Evolutionary conservation across 2,888 invertebrate genomes (phyloP), one percentile per base, ranked within the genome.

Genomic region (Morpho helenor): DNA sequence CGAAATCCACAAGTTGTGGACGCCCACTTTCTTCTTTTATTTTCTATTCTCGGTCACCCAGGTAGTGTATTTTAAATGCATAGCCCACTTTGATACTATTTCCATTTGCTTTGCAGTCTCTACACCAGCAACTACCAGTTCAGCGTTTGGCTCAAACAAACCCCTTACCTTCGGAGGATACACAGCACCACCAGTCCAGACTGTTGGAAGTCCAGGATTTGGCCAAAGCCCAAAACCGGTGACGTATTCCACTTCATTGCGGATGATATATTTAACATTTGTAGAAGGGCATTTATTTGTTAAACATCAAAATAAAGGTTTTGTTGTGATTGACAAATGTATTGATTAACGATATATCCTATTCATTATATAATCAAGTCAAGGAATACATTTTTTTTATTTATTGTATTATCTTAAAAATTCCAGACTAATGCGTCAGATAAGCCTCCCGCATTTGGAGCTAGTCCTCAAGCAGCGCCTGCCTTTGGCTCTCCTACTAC

Each of bases 121-220:
- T 6, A 69, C 79, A 0, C 79, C 87, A 22, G 52, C 79, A 0
- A 68, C 80, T 2, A 74, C 76, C 0, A 66, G 63, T 2, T 62
- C 81, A 9, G 72, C 79, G 0, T 85, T 86, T 58, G 85, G 87
- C 7, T 77, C 77, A 0, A 71, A 66, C 48, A 87, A 86, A 56
- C 76, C 85, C 0, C 49, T 79, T 31, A 66, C 69, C 42, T 85
- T 87, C 42, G 82, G 79, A 0, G 82, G 78, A 0, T 84, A 86
- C 54, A 60, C 64, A 8, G 75, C 84, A 2, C 85, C 88, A 0
- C 88, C 88, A 0, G 88, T 88, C 59, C 86, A 87, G 62, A 88
- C 86, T 0, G 87, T 87, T 2, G 87, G 87, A 7, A 83, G 84
- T 51, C 84, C 88, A 3, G 80, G 77, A 0, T 88, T 88, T 54